Base-by-base conservation (phyloP, 2,888 invertebrate genomes). In the Notodonta ziczac region DNA sequence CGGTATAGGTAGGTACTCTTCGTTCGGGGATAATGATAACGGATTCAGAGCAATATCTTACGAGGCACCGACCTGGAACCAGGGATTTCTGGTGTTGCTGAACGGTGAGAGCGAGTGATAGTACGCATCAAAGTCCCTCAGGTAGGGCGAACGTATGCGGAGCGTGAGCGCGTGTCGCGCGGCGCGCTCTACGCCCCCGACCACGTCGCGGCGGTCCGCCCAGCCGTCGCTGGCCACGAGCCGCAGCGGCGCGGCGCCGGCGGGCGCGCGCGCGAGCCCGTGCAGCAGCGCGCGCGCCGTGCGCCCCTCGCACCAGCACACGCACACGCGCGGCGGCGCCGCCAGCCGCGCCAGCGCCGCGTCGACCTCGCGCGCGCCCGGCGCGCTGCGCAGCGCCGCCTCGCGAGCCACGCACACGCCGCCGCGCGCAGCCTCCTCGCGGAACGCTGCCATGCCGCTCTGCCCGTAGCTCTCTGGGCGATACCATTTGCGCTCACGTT, bases 271-370 rank as follows among this genome's bases (percentile, higher is more conserved):
- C 67, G 91, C 88, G 7, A 95, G 94, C 6, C 96, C 96, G 66
- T 90, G 91, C 68, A 96, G 90, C 51, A 97, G 89, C 14, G 95
- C 95, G 60, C 95, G 88, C 65, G 97, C 95, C 1, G 97, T 96
- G 71, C 83, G 80, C 2, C 97, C 97, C 85, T 97, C 96, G 87
- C 97, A 97, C 94, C 97, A 97, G 85, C 97, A 97, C 16, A 97
- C 95, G 59, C 96, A 95, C 9, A 96, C 96, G 71, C 93, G 92
- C 66, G 93, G 89, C 44, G 85, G 73, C 52, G 57, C 62, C 59
- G 72, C 68, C 69, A 85, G 73, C 56, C 77, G 77, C 95, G 59
- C 96, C 95, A 97, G 75, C 67, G 80, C 83, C 59, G 78, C 80
- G 61, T 74, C 77, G 66, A 81, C 82, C 55, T 76, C 81, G 24